Conservation (phyloP, 2,797 vertebrate genomes). For the Lepus oiostolus region DNA sequence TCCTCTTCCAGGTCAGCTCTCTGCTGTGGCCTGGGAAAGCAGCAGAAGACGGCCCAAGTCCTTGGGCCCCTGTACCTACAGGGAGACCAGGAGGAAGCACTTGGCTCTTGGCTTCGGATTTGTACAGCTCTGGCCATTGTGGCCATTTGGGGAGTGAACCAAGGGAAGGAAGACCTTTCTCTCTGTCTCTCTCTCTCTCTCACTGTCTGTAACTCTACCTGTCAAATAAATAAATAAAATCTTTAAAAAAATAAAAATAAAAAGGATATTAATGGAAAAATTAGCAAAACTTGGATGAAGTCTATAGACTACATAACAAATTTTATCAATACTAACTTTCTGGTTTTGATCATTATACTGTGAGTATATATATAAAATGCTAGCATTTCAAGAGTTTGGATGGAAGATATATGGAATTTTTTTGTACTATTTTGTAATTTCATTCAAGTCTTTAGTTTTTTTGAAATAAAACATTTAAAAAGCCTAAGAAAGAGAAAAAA, state of each 20-base stretch:
- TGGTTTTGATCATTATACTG: not conserved
- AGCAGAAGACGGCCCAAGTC: too few species aligned
- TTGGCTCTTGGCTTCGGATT: too few species aligned
- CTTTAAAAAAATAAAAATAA: not conserved
- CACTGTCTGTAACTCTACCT: too few species aligned
- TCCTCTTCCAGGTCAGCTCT: too few species aligned
- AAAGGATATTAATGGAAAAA: not conserved
- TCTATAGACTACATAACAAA: not conserved
- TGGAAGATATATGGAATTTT: not conserved
- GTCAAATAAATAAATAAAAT: too few species aligned
- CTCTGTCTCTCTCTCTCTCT: too few species aligned
- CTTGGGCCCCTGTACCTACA: too few species aligned
- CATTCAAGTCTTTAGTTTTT: not conserved
- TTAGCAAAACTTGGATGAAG: not conserved
- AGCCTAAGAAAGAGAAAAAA: not conserved
- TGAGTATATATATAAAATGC: not conserved
- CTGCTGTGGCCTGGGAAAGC: too few species aligned
- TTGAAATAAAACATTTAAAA: conserved; percentile 16
- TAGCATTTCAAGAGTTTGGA: not conserved
- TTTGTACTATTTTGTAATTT: not conserved
- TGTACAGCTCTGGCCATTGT: too few species aligned
- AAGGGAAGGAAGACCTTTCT: too few species aligned
- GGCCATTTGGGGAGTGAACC: too few species aligned
- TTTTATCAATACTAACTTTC: not conserved
- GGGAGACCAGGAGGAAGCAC: too few species aligned